These are phyloP conservation scores for Dasypus novemcinctus DNA, from an alignment of 2,113 vertebrate genomes.

Conservation along the genomic window DNA sequence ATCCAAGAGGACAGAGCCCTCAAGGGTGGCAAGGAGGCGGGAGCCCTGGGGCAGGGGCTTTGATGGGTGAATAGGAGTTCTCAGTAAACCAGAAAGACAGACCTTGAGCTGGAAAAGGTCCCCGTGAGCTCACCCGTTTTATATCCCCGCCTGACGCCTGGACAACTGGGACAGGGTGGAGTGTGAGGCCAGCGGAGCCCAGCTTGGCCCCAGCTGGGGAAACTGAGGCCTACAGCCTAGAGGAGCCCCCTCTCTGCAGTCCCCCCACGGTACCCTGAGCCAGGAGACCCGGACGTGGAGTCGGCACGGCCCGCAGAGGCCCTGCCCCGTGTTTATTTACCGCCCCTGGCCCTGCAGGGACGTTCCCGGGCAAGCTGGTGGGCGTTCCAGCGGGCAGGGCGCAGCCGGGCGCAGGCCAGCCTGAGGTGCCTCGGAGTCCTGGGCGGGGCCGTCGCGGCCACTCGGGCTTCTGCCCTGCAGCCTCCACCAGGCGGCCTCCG, in stretches of 20 bases:
- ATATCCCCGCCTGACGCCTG: neutral
- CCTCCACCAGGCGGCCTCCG: neutral
- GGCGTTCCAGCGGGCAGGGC: accelerated
- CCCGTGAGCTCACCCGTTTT: neutral
- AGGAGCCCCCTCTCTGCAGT: neutral
- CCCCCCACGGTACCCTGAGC: neutral
- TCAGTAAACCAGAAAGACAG: neutral
- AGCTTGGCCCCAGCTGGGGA: no score
- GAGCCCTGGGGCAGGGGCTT: neutral
- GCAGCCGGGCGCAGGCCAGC: neutral
- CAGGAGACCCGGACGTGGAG: neutral
- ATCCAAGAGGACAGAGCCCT: accelerated
- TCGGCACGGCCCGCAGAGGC: neutral
- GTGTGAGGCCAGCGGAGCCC: neutral
- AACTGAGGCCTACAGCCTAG: no score
- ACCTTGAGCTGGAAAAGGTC: neutral
- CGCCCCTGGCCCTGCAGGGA: neutral
- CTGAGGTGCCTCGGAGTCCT: neutral
- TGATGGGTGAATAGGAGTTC: neutral
- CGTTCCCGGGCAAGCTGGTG: accelerated
- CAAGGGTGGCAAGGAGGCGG: accelerated
- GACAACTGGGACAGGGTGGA: no score
- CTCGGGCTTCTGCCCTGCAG: neutral
- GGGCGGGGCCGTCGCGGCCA: accelerated
- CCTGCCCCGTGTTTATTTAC: conserved; percentile 38